Evolutionary conservation across 2,113 vertebrate species (phyloP).

Genomic region (Bubo bubo): DNA sequence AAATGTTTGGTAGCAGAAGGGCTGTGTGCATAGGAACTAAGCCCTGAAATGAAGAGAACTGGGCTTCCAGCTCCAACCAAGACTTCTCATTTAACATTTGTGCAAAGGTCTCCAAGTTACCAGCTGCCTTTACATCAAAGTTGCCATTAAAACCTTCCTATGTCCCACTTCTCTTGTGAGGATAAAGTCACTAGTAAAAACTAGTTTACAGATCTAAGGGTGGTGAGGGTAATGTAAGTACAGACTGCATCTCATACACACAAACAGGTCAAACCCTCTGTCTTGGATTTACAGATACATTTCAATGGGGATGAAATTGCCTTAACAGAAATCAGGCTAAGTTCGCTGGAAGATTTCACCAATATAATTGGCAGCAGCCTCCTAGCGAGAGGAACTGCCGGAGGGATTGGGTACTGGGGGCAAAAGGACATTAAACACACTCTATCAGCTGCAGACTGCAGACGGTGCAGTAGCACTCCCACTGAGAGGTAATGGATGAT

Average conservation of each 20-base stretch:
- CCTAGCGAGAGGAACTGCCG: constrained; percentile 1
- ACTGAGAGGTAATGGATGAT: constrained; percentile 30
- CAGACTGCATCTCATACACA: not conserved
- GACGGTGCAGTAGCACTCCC: not conserved
- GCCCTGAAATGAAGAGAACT: not conserved
- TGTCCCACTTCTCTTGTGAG: not conserved
- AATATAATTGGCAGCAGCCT: constrained; percentile 23
- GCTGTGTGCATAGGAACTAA: not conserved
- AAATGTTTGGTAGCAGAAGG: not conserved
- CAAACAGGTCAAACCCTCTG: not conserved
- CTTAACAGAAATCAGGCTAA: not conserved
- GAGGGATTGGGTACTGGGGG: not conserved
- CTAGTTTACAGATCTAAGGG: not conserved
- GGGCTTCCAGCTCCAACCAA: not conserved
- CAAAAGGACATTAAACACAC: constrained; percentile 30
- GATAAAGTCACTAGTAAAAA: not conserved
- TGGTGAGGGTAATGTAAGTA: not conserved
- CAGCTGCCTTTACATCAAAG: not conserved
- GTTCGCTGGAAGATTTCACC: constrained; percentile 1
- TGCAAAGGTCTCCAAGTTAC: not conserved
- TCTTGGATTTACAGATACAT: not conserved
- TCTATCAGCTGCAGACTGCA: constrained; percentile 9
- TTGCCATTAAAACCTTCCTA: not conserved
- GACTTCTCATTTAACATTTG: not conserved
- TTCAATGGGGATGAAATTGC: constrained; percentile 1